These are phyloP conservation scores for Eudasyphora cyanicolor DNA, from an alignment of 2,888 invertebrate species.

Conservation along the genomic window DNA sequence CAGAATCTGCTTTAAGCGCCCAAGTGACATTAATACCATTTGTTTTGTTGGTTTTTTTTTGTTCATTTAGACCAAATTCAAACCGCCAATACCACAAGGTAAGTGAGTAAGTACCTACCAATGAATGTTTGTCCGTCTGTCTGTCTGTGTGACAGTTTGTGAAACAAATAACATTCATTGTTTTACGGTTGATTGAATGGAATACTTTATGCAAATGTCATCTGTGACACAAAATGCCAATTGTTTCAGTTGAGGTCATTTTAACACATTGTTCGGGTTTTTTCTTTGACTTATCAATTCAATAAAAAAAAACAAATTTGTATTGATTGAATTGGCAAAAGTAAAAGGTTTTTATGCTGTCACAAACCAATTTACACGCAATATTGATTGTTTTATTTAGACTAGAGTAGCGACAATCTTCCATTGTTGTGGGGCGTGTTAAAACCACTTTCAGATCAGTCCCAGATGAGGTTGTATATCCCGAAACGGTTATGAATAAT, in stretches of 20 bases:
- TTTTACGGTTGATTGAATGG: conserved; percentile 53
- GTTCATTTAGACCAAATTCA: background rate
- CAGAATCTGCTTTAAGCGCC: background rate
- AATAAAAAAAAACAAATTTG: background rate
- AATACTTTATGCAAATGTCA: conserved; percentile 56
- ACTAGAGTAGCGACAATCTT: too few relatives aligned
- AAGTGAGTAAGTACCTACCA: too few relatives aligned
- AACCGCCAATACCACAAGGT: conserved; percentile 10
- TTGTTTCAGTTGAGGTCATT: conserved; percentile 52
- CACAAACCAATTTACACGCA: background rate
- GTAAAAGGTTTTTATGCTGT: background rate
- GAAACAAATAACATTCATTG: conserved; percentile 29
- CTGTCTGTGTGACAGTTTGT: background rate
- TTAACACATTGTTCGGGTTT: conserved; percentile 38
- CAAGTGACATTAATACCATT: background rate
- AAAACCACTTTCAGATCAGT: too few relatives aligned
- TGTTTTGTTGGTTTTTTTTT: background rate
- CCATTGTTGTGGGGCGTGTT: too few relatives aligned
- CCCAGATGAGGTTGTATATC: too few relatives aligned
- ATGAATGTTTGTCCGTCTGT: background rate
- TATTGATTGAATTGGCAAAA: conserved; percentile 5
- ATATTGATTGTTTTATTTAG: background rate
- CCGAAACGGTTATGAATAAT: too few relatives aligned
- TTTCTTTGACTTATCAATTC: background rate
- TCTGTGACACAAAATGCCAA: conserved; percentile 60